Percentiles rank a stretch among this genome's conserved stretches.
phyloP scores from a whole-genome alignment of 2,797 vertebrate species.

The Oreochromis grahami region DNA sequence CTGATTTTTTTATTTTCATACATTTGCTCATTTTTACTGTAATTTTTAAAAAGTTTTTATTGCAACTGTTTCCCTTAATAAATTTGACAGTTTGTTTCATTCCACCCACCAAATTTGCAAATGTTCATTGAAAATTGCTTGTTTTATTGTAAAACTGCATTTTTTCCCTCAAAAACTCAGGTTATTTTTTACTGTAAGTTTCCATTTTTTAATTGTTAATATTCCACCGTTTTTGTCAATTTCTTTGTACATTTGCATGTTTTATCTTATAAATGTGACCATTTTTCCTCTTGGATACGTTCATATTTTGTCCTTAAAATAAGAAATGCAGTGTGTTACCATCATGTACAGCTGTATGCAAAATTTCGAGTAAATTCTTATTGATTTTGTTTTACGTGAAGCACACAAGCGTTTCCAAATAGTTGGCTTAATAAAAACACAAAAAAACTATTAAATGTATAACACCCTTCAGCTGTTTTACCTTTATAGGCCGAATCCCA shows the following conservation, averaged over 20 bases:
- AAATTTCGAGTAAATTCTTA: neutral
- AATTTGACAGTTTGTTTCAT: rapidly evolving
- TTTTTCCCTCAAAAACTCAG: too few species aligned
- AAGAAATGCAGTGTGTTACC: rapidly evolving
- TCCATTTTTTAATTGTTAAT: too few species aligned
- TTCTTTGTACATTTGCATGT: neutral
- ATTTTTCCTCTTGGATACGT: neutral
- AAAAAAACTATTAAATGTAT: neutral
- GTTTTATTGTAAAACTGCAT: too few species aligned
- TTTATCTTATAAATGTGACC: rapidly evolving
- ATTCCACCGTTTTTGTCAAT: too few species aligned
- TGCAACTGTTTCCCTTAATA: neutral
- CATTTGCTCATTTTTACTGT: neutral
- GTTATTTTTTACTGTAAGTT: too few species aligned
- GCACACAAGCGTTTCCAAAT: neutral
- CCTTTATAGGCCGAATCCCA: rapidly evolving
- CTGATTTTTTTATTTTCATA: neutral
- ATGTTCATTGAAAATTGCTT: neutral
- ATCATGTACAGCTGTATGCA: rapidly evolving
- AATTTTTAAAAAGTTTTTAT: rapidly evolving
- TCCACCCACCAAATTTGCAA: rapidly evolving
- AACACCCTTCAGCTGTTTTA: neutral
- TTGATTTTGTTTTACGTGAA: neutral
- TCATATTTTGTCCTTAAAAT: rapidly evolving
- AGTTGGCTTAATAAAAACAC: neutral